Conservation (phyloP, 2,888 invertebrate species). For the Polydrusus tereticollis region DNA sequence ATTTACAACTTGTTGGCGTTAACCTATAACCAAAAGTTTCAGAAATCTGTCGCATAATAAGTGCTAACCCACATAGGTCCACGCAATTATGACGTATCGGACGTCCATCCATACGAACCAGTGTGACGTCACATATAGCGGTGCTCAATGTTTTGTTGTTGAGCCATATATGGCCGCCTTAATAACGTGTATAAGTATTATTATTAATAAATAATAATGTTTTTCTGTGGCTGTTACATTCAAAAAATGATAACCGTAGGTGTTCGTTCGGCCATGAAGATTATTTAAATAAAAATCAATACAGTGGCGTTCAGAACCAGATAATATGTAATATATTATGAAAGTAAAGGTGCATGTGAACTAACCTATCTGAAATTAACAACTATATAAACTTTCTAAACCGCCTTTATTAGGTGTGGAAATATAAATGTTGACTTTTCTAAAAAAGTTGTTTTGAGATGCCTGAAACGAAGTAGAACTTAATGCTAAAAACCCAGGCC, state of each 20-base stretch:
- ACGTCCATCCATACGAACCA: not conserved
- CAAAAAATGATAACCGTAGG: slow-evolving; percentile 24
- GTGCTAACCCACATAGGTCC: not conserved
- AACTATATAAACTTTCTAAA: too few relatives aligned
- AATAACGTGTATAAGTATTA: slow-evolving; percentile 17
- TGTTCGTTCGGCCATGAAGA: slow-evolving; percentile 23
- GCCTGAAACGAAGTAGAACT: too few relatives aligned
- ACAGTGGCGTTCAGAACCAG: slow-evolving; percentile 15
- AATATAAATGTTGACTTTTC: too few relatives aligned
- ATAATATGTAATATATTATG: too few relatives aligned
- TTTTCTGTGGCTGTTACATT: slow-evolving; percentile 25
- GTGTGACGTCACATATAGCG: slow-evolving; percentile 19
- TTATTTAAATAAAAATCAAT: slow-evolving; percentile 6
- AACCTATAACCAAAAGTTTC: not conserved
- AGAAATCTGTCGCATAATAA: slow-evolving; percentile 7
- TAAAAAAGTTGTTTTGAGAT: too few relatives aligned
- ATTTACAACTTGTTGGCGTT: not conserved
- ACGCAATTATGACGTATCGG: slow-evolving; percentile 14
- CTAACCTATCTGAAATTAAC: too few relatives aligned
- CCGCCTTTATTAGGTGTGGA: too few relatives aligned
- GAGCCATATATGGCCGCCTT: slow-evolving; percentile 22
- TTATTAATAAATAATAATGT: slow-evolving; percentile 23
- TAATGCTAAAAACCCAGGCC: too few relatives aligned
- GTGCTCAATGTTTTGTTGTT: slow-evolving; percentile 7
- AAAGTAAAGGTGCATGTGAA: too few relatives aligned